A percentile compares a stretch with the other conserved stretches of the same genome.
These are phyloP conservation scores for Brachystomella parvula DNA, from an alignment of 1,140 invertebrate species.

Conservation along the genomic window DNA sequence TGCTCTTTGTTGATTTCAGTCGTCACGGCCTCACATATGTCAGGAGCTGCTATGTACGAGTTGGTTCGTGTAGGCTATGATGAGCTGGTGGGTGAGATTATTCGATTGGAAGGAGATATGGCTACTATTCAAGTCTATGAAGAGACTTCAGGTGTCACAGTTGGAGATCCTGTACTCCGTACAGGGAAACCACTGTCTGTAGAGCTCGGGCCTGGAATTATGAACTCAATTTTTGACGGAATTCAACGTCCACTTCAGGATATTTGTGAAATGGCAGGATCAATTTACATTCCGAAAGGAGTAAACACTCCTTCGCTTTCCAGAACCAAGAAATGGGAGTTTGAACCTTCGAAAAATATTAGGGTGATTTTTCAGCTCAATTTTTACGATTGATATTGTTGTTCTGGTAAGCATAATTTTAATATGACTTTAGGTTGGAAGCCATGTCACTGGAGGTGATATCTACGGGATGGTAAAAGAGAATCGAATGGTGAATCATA, in stretches of 20 bases:
- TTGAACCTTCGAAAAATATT: constrained; percentile 69
- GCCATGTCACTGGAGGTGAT: constrained; percentile 96
- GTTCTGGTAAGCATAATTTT: background rate
- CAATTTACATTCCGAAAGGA: constrained; percentile 99
- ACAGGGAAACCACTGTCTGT: constrained; percentile 98
- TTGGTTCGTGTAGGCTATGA: constrained; percentile 95
- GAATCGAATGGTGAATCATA: constrained; percentile 95
- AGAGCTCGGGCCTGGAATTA: constrained; percentile 97
- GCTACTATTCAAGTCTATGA: constrained; percentile 99
- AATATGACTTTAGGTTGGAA: constrained; percentile 58
- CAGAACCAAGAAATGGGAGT: constrained; percentile 82
- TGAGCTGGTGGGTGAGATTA: constrained; percentile 98
- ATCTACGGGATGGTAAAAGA: constrained; percentile 92
- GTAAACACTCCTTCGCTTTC: constrained; percentile 86
- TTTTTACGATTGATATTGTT: background rate
- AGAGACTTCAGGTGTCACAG: constrained; percentile 98
- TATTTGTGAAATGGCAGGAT: constrained; percentile 84
- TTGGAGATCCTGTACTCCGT: constrained; percentile 95
- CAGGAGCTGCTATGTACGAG: constrained; percentile 99
- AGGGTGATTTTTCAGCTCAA: constrained; percentile 52
- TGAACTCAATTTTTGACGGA: constrained; percentile 96
- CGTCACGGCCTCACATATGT: constrained; percentile 97
- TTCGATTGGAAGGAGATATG: constrained; percentile 97
- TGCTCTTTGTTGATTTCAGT: constrained; percentile 55
- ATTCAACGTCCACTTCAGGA: constrained; percentile 97